Evolutionary conservation across 1,140 invertebrate species (phyloP), one percentile per base, ranked within the genome.

Genomic region (Caerostris darwini): DNA sequence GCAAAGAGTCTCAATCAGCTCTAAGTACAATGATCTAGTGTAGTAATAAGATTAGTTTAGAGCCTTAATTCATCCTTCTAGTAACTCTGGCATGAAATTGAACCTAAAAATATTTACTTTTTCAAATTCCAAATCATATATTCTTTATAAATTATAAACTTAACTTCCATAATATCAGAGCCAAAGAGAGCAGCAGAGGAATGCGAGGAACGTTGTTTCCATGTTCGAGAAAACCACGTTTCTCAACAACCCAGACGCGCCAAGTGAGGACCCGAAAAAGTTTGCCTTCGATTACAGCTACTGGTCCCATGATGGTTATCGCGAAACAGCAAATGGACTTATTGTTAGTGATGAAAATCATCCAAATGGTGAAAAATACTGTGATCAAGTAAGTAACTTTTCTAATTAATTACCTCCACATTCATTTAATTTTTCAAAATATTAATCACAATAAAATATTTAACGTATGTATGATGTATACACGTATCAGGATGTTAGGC

Each of bases 241-340:
- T 56, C 96, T 97, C 57, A 96, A 95, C 82, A 96, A 97, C 94
- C 97, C 97, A 17, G 95, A 95, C 54, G 95, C 96, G 92, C 89
- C 95, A 6, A 95, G 94, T 14, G 95, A 95, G 5, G 96, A 96
- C 83, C 95, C 95, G 5, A 96, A 97, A 95, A 95, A 95, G 85
- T 97, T 97, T 95, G 96, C 96, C 5, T 97, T 97, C 95, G 97
- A 97, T 95, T 96, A 96, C 95, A 96, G 96, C 67, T 97, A 97
- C 95, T 97, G 97, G 97, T 97, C 97, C 81, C 97, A 97, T 95
- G 97, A 97, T 95, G 97, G 97, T 0, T 97, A 95, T 94, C 96
- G 95, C 64, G 96, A 96, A 92, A 93, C 95, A 57, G 85, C 95
- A 3, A 96, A 96, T 94, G 97, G 97, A 5, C 96, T 96, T 94